Evolutionary conservation across 2,888 invertebrate genomes (phyloP), one percentile per base, ranked within the genome.

Genomic region (Brenthis hecate): DNA sequence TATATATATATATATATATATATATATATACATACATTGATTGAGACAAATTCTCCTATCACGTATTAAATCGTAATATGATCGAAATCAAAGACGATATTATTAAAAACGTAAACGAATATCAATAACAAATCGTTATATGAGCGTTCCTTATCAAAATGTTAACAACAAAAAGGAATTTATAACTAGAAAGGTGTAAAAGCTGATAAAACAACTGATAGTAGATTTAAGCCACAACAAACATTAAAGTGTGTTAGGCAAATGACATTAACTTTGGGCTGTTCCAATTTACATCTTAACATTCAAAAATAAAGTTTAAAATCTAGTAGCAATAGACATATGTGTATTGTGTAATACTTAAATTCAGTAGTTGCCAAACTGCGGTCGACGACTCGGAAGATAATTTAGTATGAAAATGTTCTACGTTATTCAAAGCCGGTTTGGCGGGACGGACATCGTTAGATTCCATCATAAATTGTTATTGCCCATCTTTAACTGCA

Each of bases 151-250:
- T 65, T 72, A 72, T 72, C 72, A 50, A 57, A 55, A 70, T 62
- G 70, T 70, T 68, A 66, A 70, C 62, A 50, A 57, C 60, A 65
- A 65, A 68, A 57, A 70, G 73, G 71, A 74, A 73, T 74, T 74
- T 74, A 71, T 70, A 73, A 72, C 70, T 64, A 56, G 68, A 68
- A 64, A 72, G 72, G 71, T 72, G 72, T 72, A 68, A 70, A 68
- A 66, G 69, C 71, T 74, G 76, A 75, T 76, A 75, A 74, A 62
- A 71, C 56, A 50, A 60, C 70, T 72, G 74, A 75, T 73, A 72
- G 57, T 62, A 61, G 72, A 74, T 75, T 75, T 73, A 76, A 76
- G 61, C 70, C 75, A 75, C 56, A 67, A 74, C 70, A 74, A 73
- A 74, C 74, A 72, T 23, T 58, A 63, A 68, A 60, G 63, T 70